Conservation (phyloP, 2,888 invertebrate genomes). For the Ganaspis brasiliensis region DNA sequence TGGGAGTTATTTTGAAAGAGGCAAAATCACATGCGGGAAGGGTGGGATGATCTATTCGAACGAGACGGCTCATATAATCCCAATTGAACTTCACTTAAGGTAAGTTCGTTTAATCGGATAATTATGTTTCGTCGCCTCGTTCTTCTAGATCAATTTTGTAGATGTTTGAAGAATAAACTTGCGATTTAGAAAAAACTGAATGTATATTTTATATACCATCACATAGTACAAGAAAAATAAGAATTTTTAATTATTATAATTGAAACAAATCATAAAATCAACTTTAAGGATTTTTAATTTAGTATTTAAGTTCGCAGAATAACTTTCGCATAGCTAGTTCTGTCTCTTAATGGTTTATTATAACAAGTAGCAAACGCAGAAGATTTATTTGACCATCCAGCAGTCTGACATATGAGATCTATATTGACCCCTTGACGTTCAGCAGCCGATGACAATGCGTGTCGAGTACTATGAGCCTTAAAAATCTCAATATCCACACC, state of each 20-base stretch:
- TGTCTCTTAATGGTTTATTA: slow-evolving; percentile 10
- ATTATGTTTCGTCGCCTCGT: slow-evolving; percentile 4
- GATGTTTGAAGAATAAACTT: slow-evolving; percentile 6
- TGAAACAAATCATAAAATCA: neutral
- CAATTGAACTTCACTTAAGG: neutral
- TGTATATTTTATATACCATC: neutral
- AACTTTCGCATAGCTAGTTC: neutral
- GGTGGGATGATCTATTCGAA: slow-evolving; percentile 11
- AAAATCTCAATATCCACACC: slow-evolving; percentile 9
- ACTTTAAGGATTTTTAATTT: neutral
- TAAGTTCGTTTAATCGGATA: neutral
- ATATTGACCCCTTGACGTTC: slow-evolving; percentile 4
- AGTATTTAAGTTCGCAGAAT: neutral
- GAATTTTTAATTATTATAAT: neutral
- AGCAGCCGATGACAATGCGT: slow-evolving; percentile 8
- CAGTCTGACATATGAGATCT: neutral
- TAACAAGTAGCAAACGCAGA: slow-evolving; percentile 11
- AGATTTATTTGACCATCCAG: slow-evolving; percentile 8
- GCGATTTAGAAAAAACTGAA: neutral
- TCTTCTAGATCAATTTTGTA: slow-evolving; percentile 11
- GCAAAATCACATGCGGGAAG: neutral
- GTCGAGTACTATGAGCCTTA: slow-evolving; percentile 8
- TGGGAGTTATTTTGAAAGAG: neutral
- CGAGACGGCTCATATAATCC: neutral
- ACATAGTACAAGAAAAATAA: no score